Percentiles rank a stretch among this genome's conserved stretches.
Conservation (phyloP, 2,113 vertebrate genomes). For the Cairina moschata region DNA sequence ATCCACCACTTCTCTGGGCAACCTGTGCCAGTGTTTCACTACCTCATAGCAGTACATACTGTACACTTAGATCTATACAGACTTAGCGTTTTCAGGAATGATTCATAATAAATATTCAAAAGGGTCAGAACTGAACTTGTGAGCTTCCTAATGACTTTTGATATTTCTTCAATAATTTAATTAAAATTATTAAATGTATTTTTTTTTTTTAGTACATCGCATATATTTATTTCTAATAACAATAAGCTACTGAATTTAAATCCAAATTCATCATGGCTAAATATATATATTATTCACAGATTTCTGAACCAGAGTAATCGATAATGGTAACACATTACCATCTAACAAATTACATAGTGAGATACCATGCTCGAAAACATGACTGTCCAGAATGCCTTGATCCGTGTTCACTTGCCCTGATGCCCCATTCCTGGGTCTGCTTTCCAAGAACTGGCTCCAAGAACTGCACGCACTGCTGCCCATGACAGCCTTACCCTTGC, state of each 20-base stretch:
- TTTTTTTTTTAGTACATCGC: neutral
- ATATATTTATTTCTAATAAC: neutral
- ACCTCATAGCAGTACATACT: neutral
- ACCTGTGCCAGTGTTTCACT: too few relatives aligned
- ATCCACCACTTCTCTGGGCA: too few relatives aligned
- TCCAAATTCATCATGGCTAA: neutral
- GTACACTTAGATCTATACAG: neutral
- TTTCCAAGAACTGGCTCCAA: neutral
- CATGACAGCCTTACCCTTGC: accelerated
- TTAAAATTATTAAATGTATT: neutral
- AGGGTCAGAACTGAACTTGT: neutral
- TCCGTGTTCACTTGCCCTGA: neutral
- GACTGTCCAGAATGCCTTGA: neutral
- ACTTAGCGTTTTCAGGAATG: neutral
- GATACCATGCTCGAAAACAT: neutral
- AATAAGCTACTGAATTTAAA: neutral
- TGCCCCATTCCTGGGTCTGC: neutral
- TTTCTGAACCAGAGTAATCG: neutral
- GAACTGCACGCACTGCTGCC: accelerated
- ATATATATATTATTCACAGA: neutral
- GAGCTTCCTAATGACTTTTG: neutral
- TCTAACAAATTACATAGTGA: neutral
- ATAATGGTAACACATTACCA: neutral
- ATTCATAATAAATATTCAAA: neutral
- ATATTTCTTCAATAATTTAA: neutral